Conservation (phyloP, 2,113 vertebrate species). For the Perca fluviatilis region DNA sequence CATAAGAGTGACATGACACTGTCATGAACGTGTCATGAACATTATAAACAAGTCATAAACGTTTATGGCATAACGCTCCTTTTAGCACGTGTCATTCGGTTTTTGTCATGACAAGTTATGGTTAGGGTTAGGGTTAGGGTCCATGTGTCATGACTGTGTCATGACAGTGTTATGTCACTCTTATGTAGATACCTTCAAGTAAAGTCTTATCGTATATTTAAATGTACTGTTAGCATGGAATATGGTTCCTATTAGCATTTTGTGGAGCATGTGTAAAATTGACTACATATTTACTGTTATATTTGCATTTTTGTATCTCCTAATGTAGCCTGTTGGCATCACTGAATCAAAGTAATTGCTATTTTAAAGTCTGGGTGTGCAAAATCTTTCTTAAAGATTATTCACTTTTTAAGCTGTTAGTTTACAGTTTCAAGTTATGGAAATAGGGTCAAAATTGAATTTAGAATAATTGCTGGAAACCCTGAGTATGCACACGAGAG, state of each 20-base stretch:
- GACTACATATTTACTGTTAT: not conserved
- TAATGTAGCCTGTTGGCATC: not conserved
- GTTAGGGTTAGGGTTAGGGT: no score
- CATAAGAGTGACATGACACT: no score
- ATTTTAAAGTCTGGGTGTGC: not conserved
- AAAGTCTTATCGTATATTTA: not conserved
- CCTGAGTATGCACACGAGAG: not conserved
- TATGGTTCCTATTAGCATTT: not conserved
- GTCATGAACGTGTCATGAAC: no score
- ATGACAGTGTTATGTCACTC: no score
- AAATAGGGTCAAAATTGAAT: not conserved
- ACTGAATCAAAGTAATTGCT: not conserved
- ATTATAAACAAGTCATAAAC: no score
- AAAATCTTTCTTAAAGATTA: not conserved
- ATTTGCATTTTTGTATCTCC: no score
- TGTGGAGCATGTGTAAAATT: not conserved
- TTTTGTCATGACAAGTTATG: no score
- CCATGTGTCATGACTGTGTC: no score
- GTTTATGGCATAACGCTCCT: no score
- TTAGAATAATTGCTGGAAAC: not conserved
- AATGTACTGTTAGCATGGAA: not conserved
- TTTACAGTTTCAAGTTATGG: not conserved
- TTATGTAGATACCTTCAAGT: no score
- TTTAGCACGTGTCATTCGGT: no score
- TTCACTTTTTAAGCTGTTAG: not conserved